These are phyloP conservation scores for Donacobius atricapilla DNA, from an alignment of 2,113 vertebrate species.

Conservation along the genomic window DNA sequence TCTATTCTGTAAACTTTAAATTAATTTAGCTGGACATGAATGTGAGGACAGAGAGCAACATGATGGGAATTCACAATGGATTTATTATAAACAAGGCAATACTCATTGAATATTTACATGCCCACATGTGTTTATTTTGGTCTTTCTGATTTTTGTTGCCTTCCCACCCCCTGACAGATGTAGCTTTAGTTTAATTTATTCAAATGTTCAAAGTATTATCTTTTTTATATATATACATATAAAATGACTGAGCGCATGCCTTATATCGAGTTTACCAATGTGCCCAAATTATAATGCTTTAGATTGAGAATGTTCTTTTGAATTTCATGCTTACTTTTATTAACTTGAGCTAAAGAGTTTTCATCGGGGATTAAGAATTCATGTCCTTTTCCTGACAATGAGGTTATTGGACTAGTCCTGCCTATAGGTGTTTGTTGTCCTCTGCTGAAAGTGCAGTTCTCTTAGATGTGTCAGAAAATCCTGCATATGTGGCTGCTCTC, in stretches of 20 bases:
- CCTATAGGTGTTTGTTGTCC: neutral
- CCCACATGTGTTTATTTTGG: neutral
- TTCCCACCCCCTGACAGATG: rapidly evolving
- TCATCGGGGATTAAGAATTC: neutral
- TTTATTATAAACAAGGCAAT: neutral
- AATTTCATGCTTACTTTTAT: neutral
- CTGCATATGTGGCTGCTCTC: neutral
- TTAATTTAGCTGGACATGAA: neutral
- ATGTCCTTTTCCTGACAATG: neutral
- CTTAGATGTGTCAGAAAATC: conserved; percentile 2
- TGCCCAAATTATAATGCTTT: neutral
- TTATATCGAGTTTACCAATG: neutral
- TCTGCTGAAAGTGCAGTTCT: neutral
- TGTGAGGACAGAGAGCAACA: neutral
- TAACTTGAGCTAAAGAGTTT: neutral
- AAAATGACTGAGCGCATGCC: neutral
- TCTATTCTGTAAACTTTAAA: neutral
- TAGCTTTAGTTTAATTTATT: neutral
- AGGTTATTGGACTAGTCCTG: neutral
- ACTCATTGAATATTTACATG: neutral
- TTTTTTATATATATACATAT: neutral
- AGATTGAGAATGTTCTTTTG: neutral
- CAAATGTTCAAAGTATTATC: neutral
- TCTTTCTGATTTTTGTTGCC: neutral
- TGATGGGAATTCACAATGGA: neutral